Conservation (phyloP, 2,888 invertebrate species). For the Macrophya annulata region DNA sequence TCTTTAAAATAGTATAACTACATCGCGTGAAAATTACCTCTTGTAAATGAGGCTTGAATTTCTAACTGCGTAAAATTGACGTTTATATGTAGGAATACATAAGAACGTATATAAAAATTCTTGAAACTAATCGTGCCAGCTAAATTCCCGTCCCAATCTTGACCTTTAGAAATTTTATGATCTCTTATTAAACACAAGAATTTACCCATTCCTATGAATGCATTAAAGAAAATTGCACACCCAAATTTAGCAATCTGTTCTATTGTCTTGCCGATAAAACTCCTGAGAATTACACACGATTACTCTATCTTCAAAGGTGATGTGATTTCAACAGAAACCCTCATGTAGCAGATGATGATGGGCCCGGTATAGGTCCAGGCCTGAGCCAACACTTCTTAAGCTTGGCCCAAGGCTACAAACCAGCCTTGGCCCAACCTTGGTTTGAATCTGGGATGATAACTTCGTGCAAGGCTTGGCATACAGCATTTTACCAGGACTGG, state of each 20-base stretch:
- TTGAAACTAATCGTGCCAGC: neutral
- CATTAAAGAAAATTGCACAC: conserved; percentile 18
- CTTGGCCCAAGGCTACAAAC: too few relatives aligned
- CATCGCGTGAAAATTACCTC: conserved; percentile 19
- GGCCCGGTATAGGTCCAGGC: too few relatives aligned
- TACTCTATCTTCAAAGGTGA: neutral
- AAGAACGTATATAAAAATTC: neutral
- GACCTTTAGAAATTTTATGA: neutral
- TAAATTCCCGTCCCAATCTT: neutral
- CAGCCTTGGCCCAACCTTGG: too few relatives aligned
- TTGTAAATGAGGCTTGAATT: neutral
- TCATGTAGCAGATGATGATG: too few relatives aligned
- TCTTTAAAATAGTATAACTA: conserved; percentile 14
- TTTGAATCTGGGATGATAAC: too few relatives aligned
- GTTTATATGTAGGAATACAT: neutral
- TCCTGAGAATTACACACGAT: conserved; percentile 3
- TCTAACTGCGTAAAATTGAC: neutral
- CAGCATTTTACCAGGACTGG: too few relatives aligned
- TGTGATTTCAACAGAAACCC: conserved; percentile 21
- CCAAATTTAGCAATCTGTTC: neutral
- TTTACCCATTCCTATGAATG: neutral
- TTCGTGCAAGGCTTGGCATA: too few relatives aligned
- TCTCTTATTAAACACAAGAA: neutral
- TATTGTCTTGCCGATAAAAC: neutral
- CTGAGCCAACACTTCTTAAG: too few relatives aligned